Base-by-base conservation (phyloP, 1,140 invertebrate species). In the Phortica variegata region DNA sequence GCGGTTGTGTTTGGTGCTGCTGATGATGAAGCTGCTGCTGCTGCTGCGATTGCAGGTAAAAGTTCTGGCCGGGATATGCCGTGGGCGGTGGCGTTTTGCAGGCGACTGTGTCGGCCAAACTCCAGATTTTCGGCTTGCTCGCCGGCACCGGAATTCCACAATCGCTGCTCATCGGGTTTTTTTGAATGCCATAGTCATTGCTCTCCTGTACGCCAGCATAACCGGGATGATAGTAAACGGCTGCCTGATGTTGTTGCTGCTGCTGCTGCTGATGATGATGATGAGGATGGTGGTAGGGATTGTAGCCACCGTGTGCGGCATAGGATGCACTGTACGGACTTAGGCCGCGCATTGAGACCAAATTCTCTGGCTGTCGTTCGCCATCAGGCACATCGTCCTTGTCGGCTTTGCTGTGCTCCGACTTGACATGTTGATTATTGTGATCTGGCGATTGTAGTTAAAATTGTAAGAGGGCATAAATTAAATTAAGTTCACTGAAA, bases 51-150 rank as follows among this genome's bases (percentile, higher is more conserved):
- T 62, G 71, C 15, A 54, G 65, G 37, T 66, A 63, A 8, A 68
- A 69, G 31, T 71, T 73, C 59, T 72, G 68, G 57, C 78, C 65
- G 61, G 34, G 73, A 52, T 80, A 65, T 50, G 49, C 58, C 52
- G 63, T 50, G 38, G 88, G 88, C 32, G 91, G 90, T 2, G 90
- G 91, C 13, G 90, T 94, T 77, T 95, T 95, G 76, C 92, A 96
- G n/a, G 93, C 94, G 12, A 93, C 94, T 18, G 93, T 96, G 76
- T 97, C 93, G 16, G 94, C 94, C 56, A 97, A 76, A 8, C 93
- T 96, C 95, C 94, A 98, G 63, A 98, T 98, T 79, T 97, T 95
- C n/a, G 95, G 94, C 74, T 97, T 95, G 39, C 90, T 88, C 31
- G 90, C 88, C 18, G 89, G 89, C 45, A 91, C 85, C 2, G 89